Evolutionary conservation across 2,888 invertebrate species (phyloP), one percentile per base, ranked within the genome.

Genomic region (Hipparchia sbordonii): DNA sequence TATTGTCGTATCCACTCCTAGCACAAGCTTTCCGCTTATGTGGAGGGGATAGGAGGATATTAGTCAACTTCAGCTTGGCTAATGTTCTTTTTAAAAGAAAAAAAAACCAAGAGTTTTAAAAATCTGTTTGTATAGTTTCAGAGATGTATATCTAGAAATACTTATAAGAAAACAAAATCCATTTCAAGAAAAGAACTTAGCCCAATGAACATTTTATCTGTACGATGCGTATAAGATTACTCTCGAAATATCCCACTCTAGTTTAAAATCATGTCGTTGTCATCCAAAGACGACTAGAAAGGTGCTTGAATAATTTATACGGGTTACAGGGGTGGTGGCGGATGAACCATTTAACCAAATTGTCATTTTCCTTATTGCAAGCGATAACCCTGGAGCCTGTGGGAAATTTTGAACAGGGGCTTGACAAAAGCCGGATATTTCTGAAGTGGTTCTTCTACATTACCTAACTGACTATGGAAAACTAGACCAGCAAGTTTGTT

Each of bases 331-430:
- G 69, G 69, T 52, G 90, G 83, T 87, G 84, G 83, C 82, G 87
- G 87, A 88, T 88, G 85, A 85, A 89, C 89, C 90, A 91, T 92
- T 92, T 92, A 91, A 91, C 89, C 88, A 90, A 91, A 92, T 91
- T 89, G 90, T 89, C 87, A 87, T 85, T 86, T 86, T 84, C 82
- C 80, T 81, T 83, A 78, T 81, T 82, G 81, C 80, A 13, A 57
- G 57, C 0, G 9, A 57, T 23, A 23, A 1, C 23, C 57, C 57
- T 8, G 13, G 57, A 57, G 13, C 57, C 57, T 8, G 57, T 57
- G 13, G 23, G 9, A 57, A 57, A 57, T 57, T 57, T 57, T 0
- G 57, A 23, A 2, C 13, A 57, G 8, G 23, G 13, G 13, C 57
- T 57, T 23, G 8, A 57, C 13, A 56, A 23, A 56, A 56, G 23